phyloP scores from a whole-genome alignment of 2,797 vertebrate species.

The Salmo trutta region DNA sequence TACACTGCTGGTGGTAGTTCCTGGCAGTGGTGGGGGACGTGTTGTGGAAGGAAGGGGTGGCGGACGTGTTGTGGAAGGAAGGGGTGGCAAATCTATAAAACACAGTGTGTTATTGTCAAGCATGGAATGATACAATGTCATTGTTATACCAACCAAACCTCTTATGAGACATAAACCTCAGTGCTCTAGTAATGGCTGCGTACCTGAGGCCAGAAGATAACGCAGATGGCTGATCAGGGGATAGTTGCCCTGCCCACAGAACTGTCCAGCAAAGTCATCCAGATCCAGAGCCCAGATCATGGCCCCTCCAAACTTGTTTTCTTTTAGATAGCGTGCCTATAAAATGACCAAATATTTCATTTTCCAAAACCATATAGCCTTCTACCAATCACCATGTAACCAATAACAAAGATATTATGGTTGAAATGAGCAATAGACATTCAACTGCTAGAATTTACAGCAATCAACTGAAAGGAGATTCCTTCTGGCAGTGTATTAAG shows the following conservation, averaged over 20 bases:
- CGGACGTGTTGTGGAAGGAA: slow-evolving; percentile 10
- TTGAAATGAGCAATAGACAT: background rate
- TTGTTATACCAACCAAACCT: background rate
- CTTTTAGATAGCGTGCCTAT: slow-evolving; percentile 65
- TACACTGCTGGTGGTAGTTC: slow-evolving; percentile 18
- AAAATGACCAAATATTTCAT: slow-evolving; percentile 11
- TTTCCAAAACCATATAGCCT: background rate
- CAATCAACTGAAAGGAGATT: too few relatives aligned
- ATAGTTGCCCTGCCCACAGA: slow-evolving; percentile 67
- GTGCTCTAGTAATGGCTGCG: background rate
- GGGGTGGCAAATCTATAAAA: slow-evolving; percentile 31
- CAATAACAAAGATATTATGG: background rate
- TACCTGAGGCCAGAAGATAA: slow-evolving; percentile 62
- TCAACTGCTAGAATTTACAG: background rate
- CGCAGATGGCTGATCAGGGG: slow-evolving; percentile 66
- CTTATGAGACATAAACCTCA: too few relatives aligned
- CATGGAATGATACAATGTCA: background rate
- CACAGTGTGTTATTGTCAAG: background rate
- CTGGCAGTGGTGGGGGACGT: slow-evolving; percentile 9
- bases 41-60: background rate
- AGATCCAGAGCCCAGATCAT: slow-evolving; percentile 72
- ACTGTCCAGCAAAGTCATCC: slow-evolving; percentile 71
- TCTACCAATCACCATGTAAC: background rate
- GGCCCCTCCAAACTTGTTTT: slow-evolving; percentile 65
- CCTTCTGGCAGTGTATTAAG: too few relatives aligned